phyloP scores from a whole-genome alignment of 2,113 vertebrate species.

The Lamprotornis superbus region DNA sequence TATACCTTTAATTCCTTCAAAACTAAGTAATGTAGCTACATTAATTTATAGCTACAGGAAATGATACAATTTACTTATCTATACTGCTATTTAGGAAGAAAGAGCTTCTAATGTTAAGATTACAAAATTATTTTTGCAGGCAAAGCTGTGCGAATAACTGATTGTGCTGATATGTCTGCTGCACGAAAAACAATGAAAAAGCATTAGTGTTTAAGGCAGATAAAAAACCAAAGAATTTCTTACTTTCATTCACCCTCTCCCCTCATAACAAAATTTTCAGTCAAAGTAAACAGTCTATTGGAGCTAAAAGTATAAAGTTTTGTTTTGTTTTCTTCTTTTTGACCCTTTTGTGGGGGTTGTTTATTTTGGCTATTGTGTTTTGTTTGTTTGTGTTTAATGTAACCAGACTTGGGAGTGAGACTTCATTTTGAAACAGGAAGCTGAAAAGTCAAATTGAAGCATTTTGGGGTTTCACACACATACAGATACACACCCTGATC shows the following conservation, averaged over 20 bases:
- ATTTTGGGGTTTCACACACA: not conserved
- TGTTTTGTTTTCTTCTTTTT: not conserved
- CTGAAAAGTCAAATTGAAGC: not conserved
- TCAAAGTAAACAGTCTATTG: not conserved
- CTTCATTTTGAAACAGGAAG: not conserved
- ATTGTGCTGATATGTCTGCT: not conserved
- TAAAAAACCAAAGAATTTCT: not conserved
- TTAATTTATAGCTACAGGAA: not conserved
- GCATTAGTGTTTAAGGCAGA: not conserved
- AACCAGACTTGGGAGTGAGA: not conserved
- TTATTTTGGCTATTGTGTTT: accelerated
- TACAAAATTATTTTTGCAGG: not conserved
- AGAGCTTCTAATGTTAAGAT: not conserved
- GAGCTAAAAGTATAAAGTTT: not conserved
- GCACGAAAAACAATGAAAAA: not conserved
- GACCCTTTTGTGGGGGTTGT: accelerated
- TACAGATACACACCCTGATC: accelerated
- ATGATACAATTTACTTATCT: not conserved
- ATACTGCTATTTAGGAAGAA: not conserved
- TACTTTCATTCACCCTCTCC: not conserved
- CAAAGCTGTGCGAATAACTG: not conserved
- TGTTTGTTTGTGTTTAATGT: not conserved
- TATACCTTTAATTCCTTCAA: not conserved
- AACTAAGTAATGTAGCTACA: not conserved
- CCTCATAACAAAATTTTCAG: not conserved